Percentiles rank a stretch among this genome's conserved stretches.
phyloP scores from a whole-genome alignment of 2,797 vertebrate genomes.

The Argya squamiceps region DNA sequence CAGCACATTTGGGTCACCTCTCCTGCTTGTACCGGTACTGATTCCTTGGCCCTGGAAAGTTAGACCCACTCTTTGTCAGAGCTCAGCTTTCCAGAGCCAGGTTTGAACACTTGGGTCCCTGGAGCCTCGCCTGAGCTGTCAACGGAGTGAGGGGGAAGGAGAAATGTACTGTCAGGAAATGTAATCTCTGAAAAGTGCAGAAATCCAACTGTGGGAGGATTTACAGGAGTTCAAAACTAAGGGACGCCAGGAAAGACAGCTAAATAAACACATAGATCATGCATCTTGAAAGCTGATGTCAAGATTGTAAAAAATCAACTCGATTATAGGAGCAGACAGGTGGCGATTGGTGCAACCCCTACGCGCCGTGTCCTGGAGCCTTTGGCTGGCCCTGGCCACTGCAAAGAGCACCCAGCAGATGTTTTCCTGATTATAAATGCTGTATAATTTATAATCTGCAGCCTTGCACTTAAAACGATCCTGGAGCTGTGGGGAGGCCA shows the following conservation, averaged over 20 bases:
- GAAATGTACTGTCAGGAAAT: constrained; percentile 71
- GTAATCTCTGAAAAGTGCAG: constrained; percentile 72
- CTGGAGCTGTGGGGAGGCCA: not conserved
- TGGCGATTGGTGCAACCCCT: constrained; percentile 71
- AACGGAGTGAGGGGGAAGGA: constrained; percentile 47
- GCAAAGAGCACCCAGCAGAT: constrained; percentile 73
- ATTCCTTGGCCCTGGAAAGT: not conserved
- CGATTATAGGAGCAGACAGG: constrained; percentile 77
- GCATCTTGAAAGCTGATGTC: constrained; percentile 75
- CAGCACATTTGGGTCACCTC: not conserved
- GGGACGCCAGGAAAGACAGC: constrained; percentile 72
- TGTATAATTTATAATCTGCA: constrained; percentile 69
- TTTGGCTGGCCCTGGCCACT: constrained; percentile 70
- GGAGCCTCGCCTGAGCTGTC: constrained; percentile 56
- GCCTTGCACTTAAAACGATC: constrained; percentile 51
- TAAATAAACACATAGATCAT: constrained; percentile 79
- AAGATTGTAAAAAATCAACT: constrained; percentile 77
- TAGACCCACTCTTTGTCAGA: not conserved
- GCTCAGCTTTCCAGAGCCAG: constrained; percentile 17
- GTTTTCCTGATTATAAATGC: constrained; percentile 72
- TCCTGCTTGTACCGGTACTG: not conserved
- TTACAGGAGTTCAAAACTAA: constrained; percentile 73
- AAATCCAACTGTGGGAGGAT: constrained; percentile 75
- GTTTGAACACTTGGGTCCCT: constrained; percentile 12
- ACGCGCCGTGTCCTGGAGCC: constrained; percentile 68